Evolutionary conservation across 1,140 invertebrate genomes (phyloP), one percentile per base, ranked within the genome.

Genomic region (Dreissena rostriformis): DNA sequence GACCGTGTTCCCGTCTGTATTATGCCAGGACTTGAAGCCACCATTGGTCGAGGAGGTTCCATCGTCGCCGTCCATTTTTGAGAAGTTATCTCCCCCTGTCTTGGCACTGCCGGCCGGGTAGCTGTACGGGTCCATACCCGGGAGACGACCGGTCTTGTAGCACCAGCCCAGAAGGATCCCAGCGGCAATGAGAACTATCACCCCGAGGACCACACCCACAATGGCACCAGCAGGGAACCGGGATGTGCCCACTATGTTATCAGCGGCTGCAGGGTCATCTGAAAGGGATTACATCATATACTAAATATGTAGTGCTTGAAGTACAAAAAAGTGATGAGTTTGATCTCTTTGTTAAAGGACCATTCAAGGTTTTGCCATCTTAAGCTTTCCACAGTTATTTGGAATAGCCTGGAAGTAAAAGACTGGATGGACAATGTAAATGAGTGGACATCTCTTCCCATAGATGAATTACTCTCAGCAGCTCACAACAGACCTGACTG

Each of bases 1-100:
- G 65, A 73, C 61, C 63, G n/a, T 75, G 57, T 74, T 67, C 19
- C 1, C n/a, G 26, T 82, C 80, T 57, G 28, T 74, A 68, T 82
- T 82, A 75, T 82, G 80, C 80, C 80, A 82, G 0, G 80, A 63
- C 8, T 74, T 72, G 68, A 82, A 82, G 52, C 19, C 70, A n/a
- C 80, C 80, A 82, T 82, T 82, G 4, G 53, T 75, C 17, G 68
- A 73, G 1, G 28, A 68, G 6, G 24, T 52, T 0, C 19, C 39
- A 15, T 63, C 51, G 1, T 66, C 15, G 17, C 28, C 19, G 14
- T 70, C 66, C 39, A n/a, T 11, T 63, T 55, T 61, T 0, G 68
- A 72, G 26, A 72, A 24, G 17, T 81, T 81, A 22, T 81, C 79
- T 24, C 55, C n/a, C 24, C 57, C 66, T 22, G 53, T 55, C 67